Evolutionary conservation across 2,888 invertebrate species (phyloP), one percentile per base, ranked within the genome.

Genomic region (Chrysopilus asiliformis): DNA sequence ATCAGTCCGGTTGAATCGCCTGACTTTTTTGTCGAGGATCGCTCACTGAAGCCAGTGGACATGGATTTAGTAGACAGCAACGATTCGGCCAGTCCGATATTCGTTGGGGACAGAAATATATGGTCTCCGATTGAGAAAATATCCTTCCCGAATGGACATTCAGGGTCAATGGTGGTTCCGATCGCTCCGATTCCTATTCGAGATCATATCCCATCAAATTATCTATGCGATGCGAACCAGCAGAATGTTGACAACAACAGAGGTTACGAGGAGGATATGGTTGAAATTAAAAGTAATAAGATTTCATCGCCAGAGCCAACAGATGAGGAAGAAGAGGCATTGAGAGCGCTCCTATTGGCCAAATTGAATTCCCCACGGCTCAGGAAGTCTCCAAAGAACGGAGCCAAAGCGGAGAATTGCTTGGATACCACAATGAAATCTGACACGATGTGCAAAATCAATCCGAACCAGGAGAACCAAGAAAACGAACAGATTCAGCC

Each of bases 41-140:
- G 34, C 26, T 25, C 14, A 12, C 33, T 34, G 2, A 55, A 58
- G 42, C 53, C 59, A 0, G 46, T 62, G 2, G 63, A 63, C 41
- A 63, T 63, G 62, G 63, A 63, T 2, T 46, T 64, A 25, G 63
- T 43, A 2, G 54, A 57, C 36, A 60, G 58, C 27, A 59, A 58
- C 18, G 33, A 41, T 27, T 49, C 50, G 18, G 44, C 45, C 3
- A 18, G 41, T 13, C 43, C 43, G 4, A 28, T 34, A 4, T 44
- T 43, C 33, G 42, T 31, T 12, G 28, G 28, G 4, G 25, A 12
- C 14, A 24, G 15, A 40, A 8, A 9, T 7, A 14, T 25, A 7
- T 47, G 47, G 44, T 15, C 44, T 5, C 47, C 47, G 8, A 46
- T 48, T 10, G 45, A 50, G 8, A 39, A 44, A 14, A 48, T 49